Evolutionary conservation across 30 jellyfish, hydroid and myxozoan genomes (phyloP), one percentile per base, ranked within the genome.

Genomic region (Aurelia sp.): DNA sequence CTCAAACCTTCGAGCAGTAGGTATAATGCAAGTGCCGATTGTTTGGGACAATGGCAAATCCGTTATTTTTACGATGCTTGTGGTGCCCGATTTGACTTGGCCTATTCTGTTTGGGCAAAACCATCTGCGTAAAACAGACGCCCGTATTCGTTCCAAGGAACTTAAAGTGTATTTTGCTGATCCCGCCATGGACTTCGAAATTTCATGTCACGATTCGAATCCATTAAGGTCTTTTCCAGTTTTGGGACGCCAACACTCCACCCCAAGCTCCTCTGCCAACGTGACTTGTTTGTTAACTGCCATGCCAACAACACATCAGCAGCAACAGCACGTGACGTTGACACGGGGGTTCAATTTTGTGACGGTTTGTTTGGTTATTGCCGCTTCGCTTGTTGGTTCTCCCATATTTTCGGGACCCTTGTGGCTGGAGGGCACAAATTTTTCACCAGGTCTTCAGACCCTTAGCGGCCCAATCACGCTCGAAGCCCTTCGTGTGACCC

Each of bases 41-140:
- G 77, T 67, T 3, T 82, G 77, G 77, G 78, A 67, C 52, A 47
- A 52, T 17, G 78, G 79, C 2, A 61, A 15, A 15, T 52, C 73
- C 4, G 66, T 76, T 0, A 67, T 62, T 5, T 82, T 82, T 22
- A 18, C 92, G n/a, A 82, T 68, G 86, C 78, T 67, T 15, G 92
- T 55, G 27, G 92, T 82, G 1, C 92, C 78, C 13, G 15, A 82
- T 18, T 82, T 67, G 70, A 13, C 92, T 1, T 74, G 74, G 86
- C 86, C 86, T 15, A 50, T 52, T 18, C 5, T 74, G 7, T 74
- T 74, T 52, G 86, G 86, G 3, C 86, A 74, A 50, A 74, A 74
- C 33, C 86, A 74, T 74, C 8, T 74, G 47, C 77, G 73, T 4
- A 58, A 35, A 33, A 74, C 77, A 3, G 60, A 50, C 7, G 86